phyloP scores from a whole-genome alignment of 2,888 invertebrate species.

The Lymantria monacha region DNA sequence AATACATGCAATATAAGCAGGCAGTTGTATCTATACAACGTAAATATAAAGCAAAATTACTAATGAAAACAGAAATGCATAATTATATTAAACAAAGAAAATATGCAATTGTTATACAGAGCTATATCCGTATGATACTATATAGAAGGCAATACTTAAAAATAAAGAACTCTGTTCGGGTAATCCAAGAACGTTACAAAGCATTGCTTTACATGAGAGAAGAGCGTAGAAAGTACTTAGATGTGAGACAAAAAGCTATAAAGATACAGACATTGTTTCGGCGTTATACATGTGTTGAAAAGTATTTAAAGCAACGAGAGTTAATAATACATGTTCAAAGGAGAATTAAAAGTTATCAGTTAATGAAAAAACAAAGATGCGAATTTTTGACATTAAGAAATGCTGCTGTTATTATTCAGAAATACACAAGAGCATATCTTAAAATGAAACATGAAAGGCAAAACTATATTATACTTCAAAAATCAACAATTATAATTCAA shows the following conservation, averaged over 20 bases:
- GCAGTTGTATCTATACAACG: slow-evolving; percentile 56
- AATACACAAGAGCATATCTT: slow-evolving; percentile 43
- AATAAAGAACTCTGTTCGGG: slow-evolving; percentile 49
- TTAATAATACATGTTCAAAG: slow-evolving; percentile 72
- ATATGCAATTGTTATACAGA: slow-evolving; percentile 64
- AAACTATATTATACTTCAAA: slow-evolving; percentile 29
- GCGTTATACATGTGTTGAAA: slow-evolving; percentile 58
- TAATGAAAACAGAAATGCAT: slow-evolving; percentile 58
- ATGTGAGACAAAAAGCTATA: slow-evolving; percentile 52
- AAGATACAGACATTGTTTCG: slow-evolving; percentile 74
- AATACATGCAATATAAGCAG: slow-evolving; percentile 44
- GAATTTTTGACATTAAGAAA: slow-evolving; percentile 57
- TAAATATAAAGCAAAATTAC: slow-evolving; percentile 59
- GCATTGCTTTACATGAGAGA: slow-evolving; percentile 59
- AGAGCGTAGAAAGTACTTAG: slow-evolving; percentile 46
- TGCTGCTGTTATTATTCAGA: slow-evolving; percentile 73
- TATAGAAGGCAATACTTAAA: slow-evolving; percentile 40
- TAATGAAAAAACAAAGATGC: slow-evolving; percentile 56
- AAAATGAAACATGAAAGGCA: slow-evolving; percentile 36
- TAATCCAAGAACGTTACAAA: slow-evolving; percentile 45
- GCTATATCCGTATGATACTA: slow-evolving; percentile 59
- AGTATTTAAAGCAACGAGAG: slow-evolving; percentile 50
- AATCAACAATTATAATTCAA: slow-evolving; percentile 37
- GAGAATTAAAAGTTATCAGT: slow-evolving; percentile 67
- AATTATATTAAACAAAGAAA: slow-evolving; percentile 37